phyloP scores from a whole-genome alignment of 2,113 vertebrate species.

The Panthera tigris region DNA sequence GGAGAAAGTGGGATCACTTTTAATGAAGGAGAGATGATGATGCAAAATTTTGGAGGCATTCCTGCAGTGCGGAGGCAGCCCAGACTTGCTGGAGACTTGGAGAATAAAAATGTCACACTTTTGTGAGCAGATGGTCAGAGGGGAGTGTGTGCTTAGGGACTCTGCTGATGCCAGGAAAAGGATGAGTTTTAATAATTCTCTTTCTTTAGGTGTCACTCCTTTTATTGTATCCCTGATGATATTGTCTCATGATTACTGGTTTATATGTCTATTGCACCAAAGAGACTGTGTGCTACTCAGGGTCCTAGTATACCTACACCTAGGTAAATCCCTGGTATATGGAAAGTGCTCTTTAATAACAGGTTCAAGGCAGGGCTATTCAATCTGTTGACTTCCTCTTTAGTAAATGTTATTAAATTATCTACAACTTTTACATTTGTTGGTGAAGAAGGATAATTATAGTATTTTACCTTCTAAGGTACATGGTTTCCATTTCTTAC shows the following conservation, averaged over 20 bases:
- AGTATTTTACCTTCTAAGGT: neutral
- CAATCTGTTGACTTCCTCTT: conserved; percentile 4
- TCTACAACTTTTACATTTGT: neutral
- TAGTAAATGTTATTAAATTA: neutral
- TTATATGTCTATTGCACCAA: neutral
- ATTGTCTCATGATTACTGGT: neutral
- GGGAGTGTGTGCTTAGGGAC: conserved; percentile 7
- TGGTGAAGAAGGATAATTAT: neutral
- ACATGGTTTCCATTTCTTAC: neutral
- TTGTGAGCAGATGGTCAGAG: conserved; percentile 54
- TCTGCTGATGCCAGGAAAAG: conserved; percentile 31
- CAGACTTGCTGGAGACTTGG: conserved; percentile 1
- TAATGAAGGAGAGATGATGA: conserved; percentile 25
- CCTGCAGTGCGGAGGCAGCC: neutral
- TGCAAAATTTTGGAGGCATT: conserved; percentile 46
- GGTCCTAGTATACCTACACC: neutral
- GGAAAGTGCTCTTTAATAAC: neutral
- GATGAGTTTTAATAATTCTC: conserved; percentile 26
- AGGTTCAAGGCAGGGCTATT: neutral
- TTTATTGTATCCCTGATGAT: neutral
- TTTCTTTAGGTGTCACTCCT: conserved; percentile 15
- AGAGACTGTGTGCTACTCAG: neutral
- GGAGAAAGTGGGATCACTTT: neutral
- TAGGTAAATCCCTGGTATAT: neutral
- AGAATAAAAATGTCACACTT: conserved; percentile 54